Evolutionary conservation across 30 jellyfish, hydroid and myxozoan genomes (phyloP).

Genomic region (Turritopsis rubra): DNA sequence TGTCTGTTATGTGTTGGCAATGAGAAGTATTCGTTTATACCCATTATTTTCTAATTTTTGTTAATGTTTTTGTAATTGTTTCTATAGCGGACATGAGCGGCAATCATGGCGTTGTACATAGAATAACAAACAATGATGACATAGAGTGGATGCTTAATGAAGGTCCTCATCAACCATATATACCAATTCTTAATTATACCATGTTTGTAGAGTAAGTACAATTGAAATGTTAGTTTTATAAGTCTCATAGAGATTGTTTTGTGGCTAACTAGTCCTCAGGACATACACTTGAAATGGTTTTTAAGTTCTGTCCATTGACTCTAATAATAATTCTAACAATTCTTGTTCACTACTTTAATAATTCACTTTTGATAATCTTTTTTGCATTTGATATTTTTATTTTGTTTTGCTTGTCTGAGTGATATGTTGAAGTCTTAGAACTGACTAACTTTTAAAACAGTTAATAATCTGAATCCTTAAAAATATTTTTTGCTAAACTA

Average conservation of each 20-base stretch:
- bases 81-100: conserved; percentile 71
- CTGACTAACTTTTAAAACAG: no score
- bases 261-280: no score
- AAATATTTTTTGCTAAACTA: neutral
- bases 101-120: conserved; percentile 73
- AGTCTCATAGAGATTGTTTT: no score
- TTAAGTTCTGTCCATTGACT: neutral
- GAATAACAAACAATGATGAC: conserved; percentile 43
- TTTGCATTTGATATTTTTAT: neutral
- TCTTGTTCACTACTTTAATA: neutral
- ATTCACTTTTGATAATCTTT: neutral
- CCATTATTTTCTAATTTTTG: neutral
- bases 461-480: neutral
- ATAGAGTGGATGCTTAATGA: conserved; percentile 61
- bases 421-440: no score
- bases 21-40: neutral
- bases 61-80: neutral
- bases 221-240: neutral
- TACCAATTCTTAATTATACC: conserved; percentile 67
- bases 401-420: no score
- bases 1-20: neutral
- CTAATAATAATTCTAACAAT: neutral
- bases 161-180: conserved; percentile 81
- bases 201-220: conserved; percentile 69
- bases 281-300: no score